Percentiles rank a stretch among this genome's conserved stretches.
Evolutionary conservation across 35 echinoderm and acorn worm genomes (phyloP).

Genomic region (Strongylocentrotus purpuratus): DNA sequence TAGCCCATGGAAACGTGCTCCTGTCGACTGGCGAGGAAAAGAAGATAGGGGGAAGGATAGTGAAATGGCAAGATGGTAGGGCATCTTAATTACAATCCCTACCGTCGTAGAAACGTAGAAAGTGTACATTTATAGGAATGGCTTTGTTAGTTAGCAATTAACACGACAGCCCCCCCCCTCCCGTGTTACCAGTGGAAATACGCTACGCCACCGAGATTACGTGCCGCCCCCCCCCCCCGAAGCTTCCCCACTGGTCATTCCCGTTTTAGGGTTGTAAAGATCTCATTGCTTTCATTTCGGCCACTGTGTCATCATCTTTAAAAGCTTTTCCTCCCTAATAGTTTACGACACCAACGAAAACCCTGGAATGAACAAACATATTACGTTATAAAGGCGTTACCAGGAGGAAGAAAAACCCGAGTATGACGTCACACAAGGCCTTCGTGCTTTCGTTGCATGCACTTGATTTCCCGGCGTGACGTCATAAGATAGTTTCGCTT

Average conservation of each 20-base stretch:
- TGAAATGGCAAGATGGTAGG: too few species aligned
- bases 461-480: conserved; percentile 1
- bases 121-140: too few species aligned
- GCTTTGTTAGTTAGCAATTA: too few species aligned
- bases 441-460: not conserved
- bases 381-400: not conserved
- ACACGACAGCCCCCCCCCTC: too few species aligned
- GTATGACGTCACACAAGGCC: not conserved
- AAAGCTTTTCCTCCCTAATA: not conserved
- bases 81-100: too few species aligned
- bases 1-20: too few species aligned
- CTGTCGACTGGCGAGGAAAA: too few species aligned
- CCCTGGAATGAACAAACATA: not conserved
- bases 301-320: not conserved
- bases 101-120: too few species aligned
- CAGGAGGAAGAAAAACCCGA: not conserved
- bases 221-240: too few species aligned
- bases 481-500: conserved; percentile 11
- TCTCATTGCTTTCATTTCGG: not conserved
- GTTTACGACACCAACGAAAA: not conserved
- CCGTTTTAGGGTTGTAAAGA: not conserved
- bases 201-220: too few species aligned
- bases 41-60: too few species aligned
- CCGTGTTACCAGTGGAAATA: too few species aligned
- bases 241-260: not conserved